Evolutionary conservation across 2,113 vertebrate species (phyloP).

Genomic region (Anhinga anhinga): DNA sequence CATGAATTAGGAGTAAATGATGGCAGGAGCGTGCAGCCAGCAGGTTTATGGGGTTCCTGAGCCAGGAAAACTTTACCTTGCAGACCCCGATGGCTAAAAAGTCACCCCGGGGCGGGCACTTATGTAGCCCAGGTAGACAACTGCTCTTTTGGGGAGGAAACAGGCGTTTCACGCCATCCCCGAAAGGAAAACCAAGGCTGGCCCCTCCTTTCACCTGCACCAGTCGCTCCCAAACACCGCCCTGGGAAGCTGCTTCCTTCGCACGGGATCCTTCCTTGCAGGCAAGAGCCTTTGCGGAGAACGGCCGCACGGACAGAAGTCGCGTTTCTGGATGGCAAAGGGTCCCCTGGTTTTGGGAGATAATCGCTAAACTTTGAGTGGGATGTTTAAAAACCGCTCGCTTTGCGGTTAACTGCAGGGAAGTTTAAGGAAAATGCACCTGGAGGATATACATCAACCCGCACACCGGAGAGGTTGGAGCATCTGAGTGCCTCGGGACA

Average conservation of each 20-base stretch:
- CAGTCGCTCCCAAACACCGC: too few relatives aligned
- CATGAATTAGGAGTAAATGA: not conserved
- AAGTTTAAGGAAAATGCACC: not conserved
- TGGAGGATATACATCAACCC: not conserved
- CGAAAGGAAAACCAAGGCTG: not conserved
- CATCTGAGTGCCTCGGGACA: not conserved
- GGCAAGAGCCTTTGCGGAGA: not conserved
- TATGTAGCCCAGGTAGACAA: not conserved
- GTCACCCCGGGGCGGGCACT: rapidly evolving
- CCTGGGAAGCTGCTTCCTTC: not conserved
- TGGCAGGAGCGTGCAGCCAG: not conserved
- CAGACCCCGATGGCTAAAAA: not conserved
- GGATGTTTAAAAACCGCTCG: not conserved
- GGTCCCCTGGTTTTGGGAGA: not conserved
- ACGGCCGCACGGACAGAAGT: rapidly evolving
- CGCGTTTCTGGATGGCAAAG: not conserved
- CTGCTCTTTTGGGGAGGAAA: not conserved
- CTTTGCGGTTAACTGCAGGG: not conserved
- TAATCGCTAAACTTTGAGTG: rapidly evolving
- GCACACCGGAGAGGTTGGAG: not conserved
- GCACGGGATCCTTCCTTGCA: too few relatives aligned
- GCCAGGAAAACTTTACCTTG: not conserved
- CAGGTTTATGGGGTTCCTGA: rapidly evolving
- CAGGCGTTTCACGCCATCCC: not conserved
- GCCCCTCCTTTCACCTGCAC: not conserved